Percentiles rank a stretch among this genome's conserved stretches.
phyloP scores from a whole-genome alignment of 2,113 vertebrate genomes.

The Gymnobelideus leadbeateri region DNA sequence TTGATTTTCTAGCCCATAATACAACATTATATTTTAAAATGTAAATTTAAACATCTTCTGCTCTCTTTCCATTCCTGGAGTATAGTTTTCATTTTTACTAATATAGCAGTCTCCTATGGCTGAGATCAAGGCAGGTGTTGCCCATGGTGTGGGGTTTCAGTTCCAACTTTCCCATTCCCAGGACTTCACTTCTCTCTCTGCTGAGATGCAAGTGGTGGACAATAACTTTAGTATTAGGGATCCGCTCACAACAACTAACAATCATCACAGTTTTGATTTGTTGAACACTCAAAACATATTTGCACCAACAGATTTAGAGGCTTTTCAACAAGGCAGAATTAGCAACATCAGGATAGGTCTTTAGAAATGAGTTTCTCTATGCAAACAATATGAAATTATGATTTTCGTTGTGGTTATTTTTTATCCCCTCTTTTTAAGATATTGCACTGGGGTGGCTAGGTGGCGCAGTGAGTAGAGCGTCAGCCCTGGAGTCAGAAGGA shows the following conservation, averaged over 20 bases:
- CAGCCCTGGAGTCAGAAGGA: no score
- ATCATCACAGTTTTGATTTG: neutral
- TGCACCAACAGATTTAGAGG: neutral
- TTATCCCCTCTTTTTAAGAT: constrained; percentile 30
- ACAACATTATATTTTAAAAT: neutral
- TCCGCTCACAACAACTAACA: neutral
- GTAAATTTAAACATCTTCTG: neutral
- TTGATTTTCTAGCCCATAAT: neutral
- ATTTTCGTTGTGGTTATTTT: constrained; percentile 42
- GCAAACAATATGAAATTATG: constrained; percentile 6
- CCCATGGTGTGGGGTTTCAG: rapidly evolving
- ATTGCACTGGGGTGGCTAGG: no score
- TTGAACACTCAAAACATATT: neutral
- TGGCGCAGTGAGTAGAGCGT: no score
- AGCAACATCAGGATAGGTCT: neutral
- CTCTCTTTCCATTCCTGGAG: neutral
- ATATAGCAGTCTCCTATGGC: neutral
- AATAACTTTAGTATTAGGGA: rapidly evolving
- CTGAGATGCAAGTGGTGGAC: neutral
- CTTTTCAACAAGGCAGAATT: neutral
- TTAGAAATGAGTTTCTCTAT: constrained; percentile 22
- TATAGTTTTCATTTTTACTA: rapidly evolving
- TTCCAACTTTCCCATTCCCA: rapidly evolving
- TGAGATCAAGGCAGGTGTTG: rapidly evolving
- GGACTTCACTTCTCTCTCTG: neutral